Evolutionary conservation across 2,888 invertebrate genomes (phyloP), one percentile per base, ranked within the genome.

Genomic region (Scaptomyza tumidula): DNA sequence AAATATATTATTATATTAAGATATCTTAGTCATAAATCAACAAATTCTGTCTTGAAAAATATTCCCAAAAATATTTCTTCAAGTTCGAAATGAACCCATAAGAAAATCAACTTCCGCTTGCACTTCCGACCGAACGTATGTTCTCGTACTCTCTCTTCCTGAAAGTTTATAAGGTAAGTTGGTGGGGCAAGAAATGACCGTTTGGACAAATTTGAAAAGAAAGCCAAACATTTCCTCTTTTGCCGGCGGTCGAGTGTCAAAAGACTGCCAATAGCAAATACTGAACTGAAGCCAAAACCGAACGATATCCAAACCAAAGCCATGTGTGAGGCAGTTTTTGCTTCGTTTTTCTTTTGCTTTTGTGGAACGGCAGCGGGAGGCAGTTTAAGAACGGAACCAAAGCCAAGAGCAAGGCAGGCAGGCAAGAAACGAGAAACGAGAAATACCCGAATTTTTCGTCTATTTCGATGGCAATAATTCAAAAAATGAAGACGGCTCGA

Each of bases 401-500:
- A 19, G 27, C 29, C 29, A 33, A 65, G 16, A 63, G 35, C 24
- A 27, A 41, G 39, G 27, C 16, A 48, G 44, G 43, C 49, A 45
- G 64, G 67, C 58, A 62, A 69, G 46, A 67, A 57, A 54, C 67
- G 69, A 65, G 68, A 67, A 69, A 69, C 70, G 72, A 78, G 65
- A 72, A 58, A 77, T 78, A 81, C 78, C 80, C 80, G 64, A 73
- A 86, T 79, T 85, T 75, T 89, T 91, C 90, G 91, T 91, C 92
- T 92, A 90, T 92, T 91, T 91, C 87, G 91, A 92, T 90, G 90
- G 92, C 91, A 90, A 91, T 91, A 91, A 91, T 92, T 91, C 92
- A 91, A 91, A 91, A 89, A 86, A 88, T 88, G 86, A 91, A 90
- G 91, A 91, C 90, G 91, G 92, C 91, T 90, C 91, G 90, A 91